These are phyloP conservation scores for Scolopax mira DNA, from an alignment of 2,113 vertebrate genomes.

Conservation along the genomic window DNA sequence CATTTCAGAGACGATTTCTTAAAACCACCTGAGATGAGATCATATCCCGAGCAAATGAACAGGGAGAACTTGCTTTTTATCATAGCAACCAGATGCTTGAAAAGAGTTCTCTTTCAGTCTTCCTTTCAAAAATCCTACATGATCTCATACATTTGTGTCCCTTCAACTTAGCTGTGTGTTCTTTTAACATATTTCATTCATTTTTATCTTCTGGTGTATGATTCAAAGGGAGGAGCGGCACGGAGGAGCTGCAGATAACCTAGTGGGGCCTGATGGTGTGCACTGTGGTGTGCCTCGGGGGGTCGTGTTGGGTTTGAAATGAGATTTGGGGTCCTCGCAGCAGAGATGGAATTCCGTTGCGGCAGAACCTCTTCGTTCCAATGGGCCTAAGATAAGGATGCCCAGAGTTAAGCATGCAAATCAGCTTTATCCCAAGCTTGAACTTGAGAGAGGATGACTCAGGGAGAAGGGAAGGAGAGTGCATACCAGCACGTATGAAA, in stretches of 20 bases:
- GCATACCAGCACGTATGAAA: not conserved
- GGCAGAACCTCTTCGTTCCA: not conserved
- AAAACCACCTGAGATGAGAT: constrained; percentile 59
- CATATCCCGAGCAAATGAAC: constrained; percentile 23
- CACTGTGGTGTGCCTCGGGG: not conserved
- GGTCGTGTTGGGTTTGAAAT: constrained; percentile 38
- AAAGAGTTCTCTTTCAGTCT: constrained; percentile 38
- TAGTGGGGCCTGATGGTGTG: not conserved
- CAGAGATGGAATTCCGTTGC: constrained; percentile 12
- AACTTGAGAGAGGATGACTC: not conserved
- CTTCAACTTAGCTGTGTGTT: constrained; percentile 33
- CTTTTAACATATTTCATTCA: constrained; percentile 43
- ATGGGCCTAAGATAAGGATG: not conserved
- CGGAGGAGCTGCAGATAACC: constrained; percentile 20
- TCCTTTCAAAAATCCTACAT: constrained; percentile 40
- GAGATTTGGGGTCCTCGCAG: not conserved
- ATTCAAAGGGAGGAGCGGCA: constrained; percentile 32
- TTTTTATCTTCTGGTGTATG: constrained; percentile 26
- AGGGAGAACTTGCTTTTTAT: constrained; percentile 36
- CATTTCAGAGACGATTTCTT: constrained; percentile 24
- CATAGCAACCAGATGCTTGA: constrained; percentile 32
- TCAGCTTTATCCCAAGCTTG: not conserved
- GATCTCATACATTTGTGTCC: constrained; percentile 46
- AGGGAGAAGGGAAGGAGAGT: not conserved
- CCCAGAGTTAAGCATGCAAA: constrained; percentile 4